Evolutionary conservation across 1,140 invertebrate genomes (phyloP).

Genomic region (Rhyacophila brunnea): DNA sequence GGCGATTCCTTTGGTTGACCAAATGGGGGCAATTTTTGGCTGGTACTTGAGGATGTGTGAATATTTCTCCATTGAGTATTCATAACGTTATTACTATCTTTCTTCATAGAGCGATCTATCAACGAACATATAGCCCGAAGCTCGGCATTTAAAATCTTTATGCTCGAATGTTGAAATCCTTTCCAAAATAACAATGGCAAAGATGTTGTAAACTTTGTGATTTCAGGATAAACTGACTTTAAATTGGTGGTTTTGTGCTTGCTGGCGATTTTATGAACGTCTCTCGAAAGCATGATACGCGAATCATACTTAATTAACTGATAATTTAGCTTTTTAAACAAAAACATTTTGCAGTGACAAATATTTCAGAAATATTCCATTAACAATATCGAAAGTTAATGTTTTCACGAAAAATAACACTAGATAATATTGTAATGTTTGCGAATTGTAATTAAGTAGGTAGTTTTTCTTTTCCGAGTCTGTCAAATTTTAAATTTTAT

Average conservation of each 20-base stretch:
- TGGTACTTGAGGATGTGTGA: constrained; percentile 20
- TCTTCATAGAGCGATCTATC: constrained; percentile 13
- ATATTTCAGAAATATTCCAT: no score
- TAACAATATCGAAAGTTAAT: no score
- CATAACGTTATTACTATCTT: background rate
- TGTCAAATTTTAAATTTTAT: no score
- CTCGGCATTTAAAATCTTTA: constrained; percentile 16
- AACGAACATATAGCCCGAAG: constrained; percentile 21
- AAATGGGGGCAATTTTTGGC: constrained; percentile 27
- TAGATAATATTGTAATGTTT: no score
- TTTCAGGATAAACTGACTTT: background rate
- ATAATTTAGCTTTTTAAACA: constrained; percentile 6
- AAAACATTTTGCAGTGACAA: background rate
- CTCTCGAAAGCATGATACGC: constrained; percentile 5
- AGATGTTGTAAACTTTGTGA: no score
- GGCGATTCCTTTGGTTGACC: constrained; percentile 22
- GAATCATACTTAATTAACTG: constrained; percentile 8
- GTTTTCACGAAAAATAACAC: no score
- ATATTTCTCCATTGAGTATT: constrained; percentile 5
- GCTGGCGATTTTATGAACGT: background rate
- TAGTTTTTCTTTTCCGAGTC: no score
- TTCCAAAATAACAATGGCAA: background rate
- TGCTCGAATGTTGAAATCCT: background rate
- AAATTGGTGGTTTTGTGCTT: constrained; percentile 1
- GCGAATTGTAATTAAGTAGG: no score